Evolutionary conservation across 2,797 vertebrate genomes (phyloP), one percentile per base, ranked within the genome.

Genomic region (Scolopax bukidnonensis): DNA sequence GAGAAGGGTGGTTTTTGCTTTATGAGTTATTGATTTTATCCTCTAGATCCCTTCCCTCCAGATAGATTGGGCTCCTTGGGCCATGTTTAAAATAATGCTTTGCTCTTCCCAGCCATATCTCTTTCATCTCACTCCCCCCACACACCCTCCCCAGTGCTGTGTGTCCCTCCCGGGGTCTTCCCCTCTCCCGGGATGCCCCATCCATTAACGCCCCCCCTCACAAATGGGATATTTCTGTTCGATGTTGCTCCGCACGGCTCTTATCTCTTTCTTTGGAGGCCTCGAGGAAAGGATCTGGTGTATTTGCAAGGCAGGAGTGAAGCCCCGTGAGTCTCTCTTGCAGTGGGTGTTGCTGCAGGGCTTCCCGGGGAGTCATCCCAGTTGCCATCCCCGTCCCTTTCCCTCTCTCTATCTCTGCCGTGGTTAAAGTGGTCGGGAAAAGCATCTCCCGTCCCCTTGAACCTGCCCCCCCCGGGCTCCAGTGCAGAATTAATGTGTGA

Each of bases 11-110:
- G 36, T 56, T 85, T 93, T 84, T 78, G 63, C 63, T 73, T 63
- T 67, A 10, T 73, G 65, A 93, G 73, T 47, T 93, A 41, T 86
- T 89, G 89, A 76, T 79, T 96, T 93, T 73, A 38, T 59, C 67
- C 63, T 70, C 13, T 57, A 12, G 36, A 50, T 87, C 30, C 51
- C 53, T 57, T 91, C 92, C 53, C 41, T 78, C 50, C 84, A 51
- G 50, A 27, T n/a, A 28, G 41, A 1, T 2, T 41, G 38, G 41
- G 57, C 47, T 92, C 65, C 16, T 14, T 10, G 21, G 65, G 64
- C 61, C 10, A 4, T 28, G 7, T 54, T 53, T 85, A 32, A 96
- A 90, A 64, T 45, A 38, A 14, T 2, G 6, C 67, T 64, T 64
- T 54, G 38, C 57, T 53, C 79, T 73, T 64, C 4, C 4, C 33